Percentiles rank a stretch among this genome's conserved stretches.
Conservation (phyloP, 2,113 vertebrate species). For the Platysternon megacephalum region DNA sequence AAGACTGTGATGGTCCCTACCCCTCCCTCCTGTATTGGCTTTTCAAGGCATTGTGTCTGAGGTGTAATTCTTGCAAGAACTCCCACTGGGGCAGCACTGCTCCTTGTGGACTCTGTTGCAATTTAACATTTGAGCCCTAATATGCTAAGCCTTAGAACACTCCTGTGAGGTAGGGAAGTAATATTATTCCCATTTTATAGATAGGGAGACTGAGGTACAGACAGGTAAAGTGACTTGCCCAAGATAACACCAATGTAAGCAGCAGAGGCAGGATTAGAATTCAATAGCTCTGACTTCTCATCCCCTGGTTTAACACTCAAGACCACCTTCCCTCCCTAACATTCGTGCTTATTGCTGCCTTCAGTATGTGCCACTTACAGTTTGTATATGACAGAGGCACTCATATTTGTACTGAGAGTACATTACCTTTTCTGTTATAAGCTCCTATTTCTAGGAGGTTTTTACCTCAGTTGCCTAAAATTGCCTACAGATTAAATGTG, state of each 20-base stretch:
- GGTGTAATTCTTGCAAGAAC: background rate
- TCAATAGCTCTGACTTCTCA: background rate
- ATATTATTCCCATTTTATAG: background rate
- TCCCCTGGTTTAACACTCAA: background rate
- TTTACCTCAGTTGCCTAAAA: background rate
- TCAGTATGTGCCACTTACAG: background rate
- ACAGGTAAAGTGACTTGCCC: background rate
- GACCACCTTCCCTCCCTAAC: background rate
- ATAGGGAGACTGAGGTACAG: background rate
- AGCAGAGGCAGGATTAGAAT: background rate
- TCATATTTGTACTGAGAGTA: background rate
- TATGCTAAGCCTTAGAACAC: background rate
- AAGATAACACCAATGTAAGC: background rate
- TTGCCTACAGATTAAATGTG: background rate
- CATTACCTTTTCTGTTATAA: background rate
- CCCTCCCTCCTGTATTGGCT: background rate
- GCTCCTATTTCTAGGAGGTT: background rate
- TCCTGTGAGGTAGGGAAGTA: background rate
- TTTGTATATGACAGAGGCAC: background rate
- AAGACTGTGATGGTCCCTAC: background rate
- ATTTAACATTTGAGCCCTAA: background rate
- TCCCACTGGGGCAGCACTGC: background rate
- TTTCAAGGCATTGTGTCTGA: background rate
- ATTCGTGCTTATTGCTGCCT: background rate
- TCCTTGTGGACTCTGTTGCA: background rate